Conservation (phyloP, 1,140 invertebrate species). For the Penaeus chinensis region DNA sequence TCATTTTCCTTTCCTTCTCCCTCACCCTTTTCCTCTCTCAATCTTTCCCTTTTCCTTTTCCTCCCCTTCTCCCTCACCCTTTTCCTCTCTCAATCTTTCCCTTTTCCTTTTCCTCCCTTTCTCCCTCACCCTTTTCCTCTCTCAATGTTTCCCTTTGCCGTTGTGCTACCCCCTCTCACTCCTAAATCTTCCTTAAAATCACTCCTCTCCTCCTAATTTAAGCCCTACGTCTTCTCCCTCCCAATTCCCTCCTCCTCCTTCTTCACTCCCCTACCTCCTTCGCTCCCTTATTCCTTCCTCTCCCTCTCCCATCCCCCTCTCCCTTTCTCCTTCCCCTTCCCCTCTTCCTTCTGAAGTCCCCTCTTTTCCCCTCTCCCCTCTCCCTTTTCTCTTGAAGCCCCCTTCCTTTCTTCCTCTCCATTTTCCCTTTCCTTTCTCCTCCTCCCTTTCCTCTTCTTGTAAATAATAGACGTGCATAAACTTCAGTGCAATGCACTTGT, state of each 20-base stretch:
- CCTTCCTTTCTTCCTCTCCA: neutral
- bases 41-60: neutral
- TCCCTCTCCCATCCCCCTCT: too few species aligned
- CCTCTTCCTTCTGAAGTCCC: neutral
- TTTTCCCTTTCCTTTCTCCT: neutral
- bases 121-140: slow-evolving; percentile 5
- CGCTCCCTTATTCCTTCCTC: too few species aligned
- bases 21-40: neutral
- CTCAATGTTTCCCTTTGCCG: neutral
- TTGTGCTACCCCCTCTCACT: too few species aligned
- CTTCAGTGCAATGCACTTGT: too few species aligned
- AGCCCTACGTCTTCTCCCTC: too few species aligned
- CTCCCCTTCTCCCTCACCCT: neutral
- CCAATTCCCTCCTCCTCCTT: too few species aligned
- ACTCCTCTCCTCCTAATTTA: too few species aligned
- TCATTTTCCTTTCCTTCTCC: neutral
- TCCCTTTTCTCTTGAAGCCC: neutral
- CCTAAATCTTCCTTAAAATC: too few species aligned
- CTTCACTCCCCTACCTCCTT: too few species aligned
- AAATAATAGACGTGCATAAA: too few species aligned
- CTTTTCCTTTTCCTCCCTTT: neutral
- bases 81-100: neutral
- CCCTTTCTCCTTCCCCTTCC: too few species aligned
- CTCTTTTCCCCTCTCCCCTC: neutral
- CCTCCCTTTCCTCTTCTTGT: neutral